phyloP scores from a whole-genome alignment of 64 coral and sea anemone genomes.

The Anthopleura sola region DNA sequence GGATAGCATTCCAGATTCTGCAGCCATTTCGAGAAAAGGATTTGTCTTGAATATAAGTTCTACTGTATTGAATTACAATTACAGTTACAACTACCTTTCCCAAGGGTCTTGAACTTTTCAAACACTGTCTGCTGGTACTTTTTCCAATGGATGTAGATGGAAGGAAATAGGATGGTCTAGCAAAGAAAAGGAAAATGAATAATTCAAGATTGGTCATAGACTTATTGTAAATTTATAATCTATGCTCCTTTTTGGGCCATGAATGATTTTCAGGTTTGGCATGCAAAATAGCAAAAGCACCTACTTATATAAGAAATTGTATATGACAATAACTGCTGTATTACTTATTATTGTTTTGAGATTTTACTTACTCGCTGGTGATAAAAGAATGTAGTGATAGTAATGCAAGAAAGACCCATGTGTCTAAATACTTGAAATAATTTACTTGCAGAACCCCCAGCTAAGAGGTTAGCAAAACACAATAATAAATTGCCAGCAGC shows the following conservation, averaged over 20 bases:
- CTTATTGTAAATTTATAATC: too few relatives aligned
- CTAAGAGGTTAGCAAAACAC: slow-evolving; percentile 13
- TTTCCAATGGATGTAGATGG: slow-evolving; percentile 24
- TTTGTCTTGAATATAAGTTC: too few relatives aligned
- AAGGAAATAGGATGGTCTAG: slow-evolving; percentile 5
- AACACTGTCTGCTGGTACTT: neutral
- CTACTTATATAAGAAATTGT: too few relatives aligned
- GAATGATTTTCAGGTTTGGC: too few relatives aligned
- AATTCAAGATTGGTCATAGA: neutral
- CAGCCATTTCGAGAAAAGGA: too few relatives aligned
- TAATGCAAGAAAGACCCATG: slow-evolving; percentile 24
- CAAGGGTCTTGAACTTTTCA: neutral
- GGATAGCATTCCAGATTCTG: too few relatives aligned
- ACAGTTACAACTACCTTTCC: neutral
- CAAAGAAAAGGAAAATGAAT: neutral
- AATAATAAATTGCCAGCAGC: slow-evolving; percentile 46
- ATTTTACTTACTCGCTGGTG: slow-evolving; percentile 47
- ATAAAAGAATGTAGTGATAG: slow-evolving; percentile 51
- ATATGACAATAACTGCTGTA: neutral
- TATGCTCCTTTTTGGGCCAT: too few relatives aligned
- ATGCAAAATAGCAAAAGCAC: too few relatives aligned
- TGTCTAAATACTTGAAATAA: slow-evolving; percentile 11
- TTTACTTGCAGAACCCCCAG: slow-evolving; percentile 21
- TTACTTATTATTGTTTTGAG: neutral
- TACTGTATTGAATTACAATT: too few relatives aligned